Conservation (phyloP, 2,888 invertebrate genomes). For the Euclidia mi region DNA sequence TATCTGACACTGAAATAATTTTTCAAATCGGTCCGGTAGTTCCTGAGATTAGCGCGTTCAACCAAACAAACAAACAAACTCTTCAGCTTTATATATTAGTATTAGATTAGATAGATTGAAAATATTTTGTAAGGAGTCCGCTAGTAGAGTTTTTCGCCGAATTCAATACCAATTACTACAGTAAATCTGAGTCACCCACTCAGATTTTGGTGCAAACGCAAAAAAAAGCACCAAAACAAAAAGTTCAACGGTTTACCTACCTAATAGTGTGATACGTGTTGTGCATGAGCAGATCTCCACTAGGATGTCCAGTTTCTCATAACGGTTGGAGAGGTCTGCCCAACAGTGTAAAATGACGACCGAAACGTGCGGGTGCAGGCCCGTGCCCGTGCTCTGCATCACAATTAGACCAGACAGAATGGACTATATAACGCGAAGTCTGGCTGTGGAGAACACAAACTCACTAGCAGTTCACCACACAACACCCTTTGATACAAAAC, state of each 20-base stretch:
- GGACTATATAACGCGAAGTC: conserved; percentile 81
- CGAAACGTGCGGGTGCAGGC: conserved; percentile 70
- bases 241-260: conserved; percentile 71
- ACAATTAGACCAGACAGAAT: conserved; percentile 78
- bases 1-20: no score
- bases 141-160: no score
- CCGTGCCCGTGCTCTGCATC: conserved; percentile 75
- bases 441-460: conserved; percentile 68
- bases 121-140: no score
- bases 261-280: conserved; percentile 70
- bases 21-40: no score
- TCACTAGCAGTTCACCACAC: conserved; percentile 66
- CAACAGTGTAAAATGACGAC: conserved; percentile 76
- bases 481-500: conserved; percentile 63
- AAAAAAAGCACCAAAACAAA: conserved; percentile 67
- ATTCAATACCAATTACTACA: conserved; percentile 10
- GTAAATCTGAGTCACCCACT: conserved; percentile 45
- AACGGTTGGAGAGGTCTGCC: conserved; percentile 80
- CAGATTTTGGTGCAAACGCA: conserved; percentile 45
- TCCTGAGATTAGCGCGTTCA: no score
- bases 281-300: conserved; percentile 69
- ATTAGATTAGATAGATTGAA: no score
- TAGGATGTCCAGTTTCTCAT: conserved; percentile 76
- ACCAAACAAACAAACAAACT: no score
- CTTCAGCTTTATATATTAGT: no score